Evolutionary conservation across 1,140 invertebrate genomes (phyloP).

Genomic region (Polypedilum pembai): DNA sequence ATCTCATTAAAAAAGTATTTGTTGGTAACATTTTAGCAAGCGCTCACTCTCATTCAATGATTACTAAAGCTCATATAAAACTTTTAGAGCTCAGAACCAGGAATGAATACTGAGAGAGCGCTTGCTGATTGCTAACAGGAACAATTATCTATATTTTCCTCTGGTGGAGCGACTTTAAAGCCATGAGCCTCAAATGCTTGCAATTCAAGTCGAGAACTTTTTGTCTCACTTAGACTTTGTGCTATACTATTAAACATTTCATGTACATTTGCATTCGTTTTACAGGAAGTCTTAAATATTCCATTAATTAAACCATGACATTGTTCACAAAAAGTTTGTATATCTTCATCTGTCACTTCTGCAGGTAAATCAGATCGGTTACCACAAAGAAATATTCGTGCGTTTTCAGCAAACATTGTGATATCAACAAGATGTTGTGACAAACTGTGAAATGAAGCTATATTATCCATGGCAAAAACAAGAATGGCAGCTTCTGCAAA

Average conservation of each 20-base stretch:
- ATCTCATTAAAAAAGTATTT: too few relatives aligned
- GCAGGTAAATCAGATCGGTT: conserved; percentile 79
- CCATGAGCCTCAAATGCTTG: conserved; percentile 68
- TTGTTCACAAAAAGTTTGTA: conserved; percentile 87
- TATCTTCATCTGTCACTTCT: conserved; percentile 73
- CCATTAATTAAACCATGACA: conserved; percentile 84
- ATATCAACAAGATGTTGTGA: conserved; percentile 86
- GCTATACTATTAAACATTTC: conserved; percentile 89
- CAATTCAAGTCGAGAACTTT: conserved; percentile 72
- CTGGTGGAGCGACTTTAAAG: conserved; percentile 64
- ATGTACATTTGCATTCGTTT: conserved; percentile 75
- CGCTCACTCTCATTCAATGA: not conserved
- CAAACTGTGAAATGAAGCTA: conserved; percentile 82
- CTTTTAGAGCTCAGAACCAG: not conserved
- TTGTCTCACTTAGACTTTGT: conserved; percentile 64
- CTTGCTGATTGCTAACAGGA: conserved; percentile 22
- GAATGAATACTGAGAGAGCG: not conserved
- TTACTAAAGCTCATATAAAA: not conserved
- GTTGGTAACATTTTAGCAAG: not conserved
- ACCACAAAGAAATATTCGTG: conserved; percentile 86
- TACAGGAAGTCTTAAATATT: conserved; percentile 86
- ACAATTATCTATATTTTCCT: conserved; percentile 48
- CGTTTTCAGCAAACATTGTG: conserved; percentile 86
- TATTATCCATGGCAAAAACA: conserved; percentile 83
- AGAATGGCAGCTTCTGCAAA: conserved; percentile 86